phyloP scores from a whole-genome alignment of 53 echinoderm and acorn worm genomes.

The Crossaster papposus region DNA sequence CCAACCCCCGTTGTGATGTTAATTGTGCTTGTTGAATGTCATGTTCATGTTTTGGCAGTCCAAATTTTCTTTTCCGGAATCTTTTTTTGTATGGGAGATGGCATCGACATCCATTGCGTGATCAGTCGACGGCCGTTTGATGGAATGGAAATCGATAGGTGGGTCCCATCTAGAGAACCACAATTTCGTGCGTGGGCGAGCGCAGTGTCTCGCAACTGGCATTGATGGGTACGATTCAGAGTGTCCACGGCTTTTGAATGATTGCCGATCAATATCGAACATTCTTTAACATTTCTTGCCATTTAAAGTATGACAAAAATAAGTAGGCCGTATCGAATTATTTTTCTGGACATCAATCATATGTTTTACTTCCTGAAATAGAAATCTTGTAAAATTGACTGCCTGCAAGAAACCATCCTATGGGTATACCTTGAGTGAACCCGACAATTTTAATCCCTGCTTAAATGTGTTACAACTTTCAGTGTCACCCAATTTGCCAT shows the following conservation, averaged over 20 bases:
- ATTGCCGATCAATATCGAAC: neutral
- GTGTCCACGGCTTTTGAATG: neutral
- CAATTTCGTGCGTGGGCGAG: neutral
- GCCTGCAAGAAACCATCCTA: no score
- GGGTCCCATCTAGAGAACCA: neutral
- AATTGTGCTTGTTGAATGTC: no score
- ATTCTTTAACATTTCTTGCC: neutral
- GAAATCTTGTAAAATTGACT: no score
- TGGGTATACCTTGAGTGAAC: no score
- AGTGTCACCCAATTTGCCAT: no score
- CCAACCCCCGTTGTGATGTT: no score
- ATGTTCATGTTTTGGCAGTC: neutral
- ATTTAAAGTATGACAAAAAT: neutral
- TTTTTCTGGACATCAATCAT: neutral
- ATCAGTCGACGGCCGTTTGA: constrained; percentile 9
- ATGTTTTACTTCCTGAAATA: no score
- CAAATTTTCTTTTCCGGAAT: neutral
- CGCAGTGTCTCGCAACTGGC: neutral
- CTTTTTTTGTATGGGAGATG: neutral
- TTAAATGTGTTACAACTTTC: no score
- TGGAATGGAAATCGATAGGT: neutral
- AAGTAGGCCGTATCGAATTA: neutral
- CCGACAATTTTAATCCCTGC: no score
- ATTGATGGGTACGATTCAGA: neutral
- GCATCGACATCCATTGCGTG: neutral